Base-by-base conservation (phyloP, 35 echinoderm and acorn worm genomes). In the Anneissia japonica region DNA sequence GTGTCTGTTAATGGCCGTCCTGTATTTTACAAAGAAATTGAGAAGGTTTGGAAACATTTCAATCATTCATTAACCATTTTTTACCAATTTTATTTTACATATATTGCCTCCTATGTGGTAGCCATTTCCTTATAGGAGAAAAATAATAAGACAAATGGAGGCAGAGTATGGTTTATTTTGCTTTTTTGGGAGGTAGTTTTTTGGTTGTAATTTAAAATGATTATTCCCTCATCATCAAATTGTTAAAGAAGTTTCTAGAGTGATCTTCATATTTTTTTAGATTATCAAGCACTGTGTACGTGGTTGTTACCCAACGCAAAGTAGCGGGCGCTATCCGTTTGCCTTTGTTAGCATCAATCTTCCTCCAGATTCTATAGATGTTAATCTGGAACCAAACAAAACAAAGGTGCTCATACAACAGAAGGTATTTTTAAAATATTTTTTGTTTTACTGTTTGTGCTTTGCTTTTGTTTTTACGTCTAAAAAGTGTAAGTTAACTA, bases 341-440 rank as follows among this genome's bases (percentile, higher is more conserved):
- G 51, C 51, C 11, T 64, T 64, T 64, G 51, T 97, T 0, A 39
- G 76, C n/a, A 85, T 97, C 11, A 82, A 34, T 16, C 31, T 93
- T 32, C 91, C 95, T 29, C 84, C 85, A 37, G 74, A 97, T 79
- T 46, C 51, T 35, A 92, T 97, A 10, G 95, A 97, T 76, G 83
- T 97, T 45, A 97, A 97, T 80, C 75, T 97, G 36, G 95, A 97
- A 77, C 95, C 95, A 88, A 93, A 97, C 79, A 97, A 97, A 77
- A 82, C 91, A 0, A 97, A 85, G 86, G 95, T 97, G 23, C 76
- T 97, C 34, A 83, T 97, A 16, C 95, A 97, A 73, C 89, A 97
- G 36, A 93, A 91, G 77, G 95, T 97, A 93, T 38, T 74, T 36
- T 31, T 55, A 37, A 11, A 32, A 12, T 23, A 11, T 77, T 77